Conservation (phyloP, 2,113 vertebrate genomes). For the Corythornis cristatus region DNA sequence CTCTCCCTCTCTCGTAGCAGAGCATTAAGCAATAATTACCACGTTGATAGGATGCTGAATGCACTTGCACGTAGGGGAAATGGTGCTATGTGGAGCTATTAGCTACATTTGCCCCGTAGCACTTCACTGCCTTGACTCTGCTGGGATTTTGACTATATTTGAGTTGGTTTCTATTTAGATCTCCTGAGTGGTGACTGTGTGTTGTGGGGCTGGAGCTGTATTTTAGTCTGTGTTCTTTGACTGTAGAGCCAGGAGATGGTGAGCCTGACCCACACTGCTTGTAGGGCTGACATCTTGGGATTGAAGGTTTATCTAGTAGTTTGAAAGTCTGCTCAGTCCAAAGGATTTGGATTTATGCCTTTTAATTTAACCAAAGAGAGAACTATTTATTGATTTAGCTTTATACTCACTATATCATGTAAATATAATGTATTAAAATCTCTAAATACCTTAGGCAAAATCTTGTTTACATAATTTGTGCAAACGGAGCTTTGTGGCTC, state of each 20-base stretch:
- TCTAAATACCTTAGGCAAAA: constrained; percentile 40
- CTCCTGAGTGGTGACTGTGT: constrained; percentile 6
- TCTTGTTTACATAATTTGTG: constrained; percentile 9
- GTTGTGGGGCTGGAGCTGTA: background rate
- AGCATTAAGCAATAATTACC: constrained; percentile 49
- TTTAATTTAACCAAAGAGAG: constrained; percentile 37
- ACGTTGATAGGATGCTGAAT: constrained; percentile 11
- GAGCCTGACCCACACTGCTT: background rate
- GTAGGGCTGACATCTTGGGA: background rate
- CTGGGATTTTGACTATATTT: constrained; percentile 30
- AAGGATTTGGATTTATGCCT: constrained; percentile 18
- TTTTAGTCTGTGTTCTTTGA: background rate
- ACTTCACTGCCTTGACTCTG: constrained; percentile 26
- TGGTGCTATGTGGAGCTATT: constrained; percentile 29
- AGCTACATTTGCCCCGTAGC: constrained; percentile 45
- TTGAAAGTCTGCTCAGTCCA: background rate
- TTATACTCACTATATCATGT: background rate
- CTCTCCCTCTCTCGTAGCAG: background rate
- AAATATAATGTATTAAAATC: constrained; percentile 15
- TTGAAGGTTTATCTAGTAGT: background rate
- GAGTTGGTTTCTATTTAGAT: constrained; percentile 27
- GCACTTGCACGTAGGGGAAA: constrained; percentile 19
- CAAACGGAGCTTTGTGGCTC: background rate
- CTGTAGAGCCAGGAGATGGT: background rate
- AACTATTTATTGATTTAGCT: constrained; percentile 34